Evolutionary conservation across 2,113 vertebrate species (phyloP).

Genomic region (Paracanthobrama guichenoti): DNA sequence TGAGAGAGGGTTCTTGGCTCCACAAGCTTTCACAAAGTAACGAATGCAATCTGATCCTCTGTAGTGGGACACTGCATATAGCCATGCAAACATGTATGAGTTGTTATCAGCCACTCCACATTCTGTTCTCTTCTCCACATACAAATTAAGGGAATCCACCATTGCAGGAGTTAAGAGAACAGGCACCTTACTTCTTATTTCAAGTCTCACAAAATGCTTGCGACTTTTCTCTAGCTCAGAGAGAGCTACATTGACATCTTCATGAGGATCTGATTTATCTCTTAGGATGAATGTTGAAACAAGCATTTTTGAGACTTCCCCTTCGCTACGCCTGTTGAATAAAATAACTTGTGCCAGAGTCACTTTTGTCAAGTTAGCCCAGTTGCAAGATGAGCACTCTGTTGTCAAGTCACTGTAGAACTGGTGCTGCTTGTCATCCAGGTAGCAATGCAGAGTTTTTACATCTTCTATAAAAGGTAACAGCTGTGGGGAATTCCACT

Average conservation of each 20-base stretch:
- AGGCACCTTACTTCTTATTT: no score
- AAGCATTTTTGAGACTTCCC: no score
- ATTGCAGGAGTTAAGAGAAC: no score
- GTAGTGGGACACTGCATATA: neutral
- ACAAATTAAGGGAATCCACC: no score
- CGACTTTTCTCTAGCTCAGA: neutral
- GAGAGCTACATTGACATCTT: neutral
- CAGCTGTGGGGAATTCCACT: slow-evolving; percentile 50
- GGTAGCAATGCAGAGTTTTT: slow-evolving; percentile 42
- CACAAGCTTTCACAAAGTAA: slow-evolving; percentile 1
- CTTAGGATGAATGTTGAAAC: neutral
- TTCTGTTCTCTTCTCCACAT: no score
- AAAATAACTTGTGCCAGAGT: no score
- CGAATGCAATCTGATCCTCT: neutral
- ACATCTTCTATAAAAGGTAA: slow-evolving; percentile 57
- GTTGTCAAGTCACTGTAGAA: neutral
- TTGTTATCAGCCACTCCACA: no score
- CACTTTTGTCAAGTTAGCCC: no score
- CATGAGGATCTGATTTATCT: neutral
- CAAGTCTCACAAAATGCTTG: neutral
- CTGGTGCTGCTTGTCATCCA: slow-evolving; percentile 23
- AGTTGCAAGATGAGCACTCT: no score
- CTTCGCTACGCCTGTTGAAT: no score
- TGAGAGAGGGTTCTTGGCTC: neutral
- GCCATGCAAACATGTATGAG: no score